Conservation (phyloP, 2,888 invertebrate genomes). For the Bombylius major region DNA sequence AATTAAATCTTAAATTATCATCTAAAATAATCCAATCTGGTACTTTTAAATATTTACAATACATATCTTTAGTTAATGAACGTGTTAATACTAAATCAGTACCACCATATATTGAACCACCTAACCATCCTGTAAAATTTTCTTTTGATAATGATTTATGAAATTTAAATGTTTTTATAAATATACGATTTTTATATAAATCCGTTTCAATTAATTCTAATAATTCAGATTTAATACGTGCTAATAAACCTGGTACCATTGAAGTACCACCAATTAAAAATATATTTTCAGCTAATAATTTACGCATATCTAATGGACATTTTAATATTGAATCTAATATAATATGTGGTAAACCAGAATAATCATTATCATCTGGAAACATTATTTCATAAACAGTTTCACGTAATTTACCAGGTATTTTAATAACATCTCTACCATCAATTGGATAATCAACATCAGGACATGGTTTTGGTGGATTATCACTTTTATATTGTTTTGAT, state of each 20-base stretch:
- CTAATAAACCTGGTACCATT: conserved; percentile 69
- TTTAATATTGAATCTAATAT: conserved; percentile 68
- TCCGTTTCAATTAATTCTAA: conserved; percentile 47
- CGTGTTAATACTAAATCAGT: conserved; percentile 58
- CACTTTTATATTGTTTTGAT: conserved; percentile 42
- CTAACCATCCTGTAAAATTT: conserved; percentile 79
- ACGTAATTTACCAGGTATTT: conserved; percentile 54
- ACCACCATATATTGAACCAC: conserved; percentile 67
- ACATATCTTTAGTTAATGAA: conserved; percentile 62
- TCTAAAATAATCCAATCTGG: conserved; percentile 63
- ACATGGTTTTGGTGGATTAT: conserved; percentile 39
- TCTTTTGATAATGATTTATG: conserved; percentile 66
- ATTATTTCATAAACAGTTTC: conserved; percentile 75
- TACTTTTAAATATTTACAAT: conserved; percentile 52
- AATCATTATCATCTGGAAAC: conserved; percentile 74
- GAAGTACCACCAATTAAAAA: conserved; percentile 78
- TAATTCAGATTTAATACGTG: conserved; percentile 68
- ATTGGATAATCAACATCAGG: conserved; percentile 56
- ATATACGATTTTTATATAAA: conserved; percentile 49
- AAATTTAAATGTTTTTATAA: conserved; percentile 59
- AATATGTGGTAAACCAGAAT: conserved; percentile 68
- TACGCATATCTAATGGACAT: conserved; percentile 74
- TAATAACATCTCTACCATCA: conserved; percentile 47
- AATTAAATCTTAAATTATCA: conserved; percentile 20
- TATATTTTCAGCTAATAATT: conserved; percentile 66